phyloP scores from a whole-genome alignment of 2,797 vertebrate species.

The Chlorospingus semifuscus region DNA sequence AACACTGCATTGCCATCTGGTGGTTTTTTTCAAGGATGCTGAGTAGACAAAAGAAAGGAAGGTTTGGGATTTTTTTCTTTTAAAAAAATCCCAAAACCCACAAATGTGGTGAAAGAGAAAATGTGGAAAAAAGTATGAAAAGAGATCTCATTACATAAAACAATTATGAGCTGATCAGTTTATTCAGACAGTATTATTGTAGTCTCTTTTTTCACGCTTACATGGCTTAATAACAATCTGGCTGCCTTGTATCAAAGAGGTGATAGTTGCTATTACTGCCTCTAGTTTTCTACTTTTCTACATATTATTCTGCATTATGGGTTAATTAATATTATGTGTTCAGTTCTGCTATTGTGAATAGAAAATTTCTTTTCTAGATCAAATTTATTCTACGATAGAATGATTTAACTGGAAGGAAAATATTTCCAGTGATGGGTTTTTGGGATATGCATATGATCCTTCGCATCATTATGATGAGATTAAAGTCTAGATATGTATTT shows the following conservation, averaged over 20 bases:
- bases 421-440: not conserved
- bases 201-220: not conserved
- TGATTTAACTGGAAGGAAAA: not conserved
- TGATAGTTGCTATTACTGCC: not conserved
- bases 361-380: not conserved
- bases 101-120: not conserved
- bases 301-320: not conserved
- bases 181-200: not conserved
- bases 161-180: not conserved
- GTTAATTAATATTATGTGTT: not conserved
- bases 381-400: not conserved
- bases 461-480: not conserved
- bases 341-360: not conserved
- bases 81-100: not conserved
- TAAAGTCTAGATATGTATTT: not conserved
- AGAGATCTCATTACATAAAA: not conserved
- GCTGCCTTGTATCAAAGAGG: not conserved
- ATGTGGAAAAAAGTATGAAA: not conserved
- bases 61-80: accelerated
- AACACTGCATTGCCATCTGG: conserved; percentile 72
- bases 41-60: conserved; percentile 5
- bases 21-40: conserved; percentile 53
- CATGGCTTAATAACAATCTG: not conserved
- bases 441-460: not conserved
- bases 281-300: not conserved